Evolutionary conservation across 2,113 vertebrate genomes (phyloP).

Genomic region (Salvelinus namaycush): DNA sequence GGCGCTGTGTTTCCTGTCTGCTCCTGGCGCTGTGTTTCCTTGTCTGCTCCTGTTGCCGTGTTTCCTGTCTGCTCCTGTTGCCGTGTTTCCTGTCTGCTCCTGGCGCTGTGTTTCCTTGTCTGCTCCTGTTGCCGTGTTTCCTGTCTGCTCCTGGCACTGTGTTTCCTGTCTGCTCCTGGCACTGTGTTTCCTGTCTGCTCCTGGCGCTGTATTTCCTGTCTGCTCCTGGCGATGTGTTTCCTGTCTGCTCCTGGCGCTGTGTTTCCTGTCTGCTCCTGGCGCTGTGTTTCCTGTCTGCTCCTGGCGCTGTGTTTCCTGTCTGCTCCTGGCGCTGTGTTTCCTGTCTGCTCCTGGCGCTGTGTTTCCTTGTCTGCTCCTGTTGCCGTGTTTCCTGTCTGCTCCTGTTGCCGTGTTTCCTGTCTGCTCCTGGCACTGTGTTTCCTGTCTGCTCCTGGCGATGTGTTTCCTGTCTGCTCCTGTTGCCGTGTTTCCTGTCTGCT

Average conservation of each 20-base stretch:
- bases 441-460: conserved; percentile 4
- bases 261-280: neutral
- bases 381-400: too few species aligned
- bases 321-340: conserved; percentile 10
- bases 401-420: conserved; percentile 25
- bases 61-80: neutral
- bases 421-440: too few species aligned
- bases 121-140: neutral
- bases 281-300: conserved; percentile 24
- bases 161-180: too few species aligned
- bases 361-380: neutral
- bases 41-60: conserved; percentile 25
- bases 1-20: too few species aligned
- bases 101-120: conserved; percentile 26
- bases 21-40: conserved; percentile 12
- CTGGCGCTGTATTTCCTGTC: conserved; percentile 4
- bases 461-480: neutral
- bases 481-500: conserved; percentile 30
- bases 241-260: neutral
- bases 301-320: too few species aligned
- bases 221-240: conserved; percentile 26
- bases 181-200: too few species aligned
- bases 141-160: too few species aligned
- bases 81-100: too few species aligned
- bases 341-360: conserved; percentile 22